Conservation (phyloP, 2,113 vertebrate genomes). For the Limanda limanda region DNA sequence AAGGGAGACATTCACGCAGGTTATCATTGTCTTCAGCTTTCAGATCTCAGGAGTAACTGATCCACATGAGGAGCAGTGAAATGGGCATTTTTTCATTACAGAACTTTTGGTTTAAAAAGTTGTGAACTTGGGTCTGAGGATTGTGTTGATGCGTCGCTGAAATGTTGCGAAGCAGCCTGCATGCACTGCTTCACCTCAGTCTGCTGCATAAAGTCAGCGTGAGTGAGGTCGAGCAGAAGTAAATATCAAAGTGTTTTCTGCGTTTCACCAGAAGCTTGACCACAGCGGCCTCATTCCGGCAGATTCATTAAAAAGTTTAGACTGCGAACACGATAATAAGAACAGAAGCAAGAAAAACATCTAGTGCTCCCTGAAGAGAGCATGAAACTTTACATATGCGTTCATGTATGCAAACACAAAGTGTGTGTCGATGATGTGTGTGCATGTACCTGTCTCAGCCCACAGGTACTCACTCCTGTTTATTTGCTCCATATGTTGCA, state of each 20-base stretch:
- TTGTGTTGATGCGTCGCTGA: not conserved
- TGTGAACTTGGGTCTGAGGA: too few species aligned
- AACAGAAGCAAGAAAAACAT: not conserved
- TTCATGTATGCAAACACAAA: not conserved
- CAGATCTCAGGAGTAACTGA: too few species aligned
- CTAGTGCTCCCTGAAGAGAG: not conserved
- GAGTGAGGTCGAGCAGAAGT: not conserved
- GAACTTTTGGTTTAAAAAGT: too few species aligned
- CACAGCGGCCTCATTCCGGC: not conserved
- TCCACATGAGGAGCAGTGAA: too few species aligned
- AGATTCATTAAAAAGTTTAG: not conserved
- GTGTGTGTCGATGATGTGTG: not conserved
- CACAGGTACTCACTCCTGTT: slow-evolving; percentile 19
- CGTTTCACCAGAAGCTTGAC: too few species aligned
- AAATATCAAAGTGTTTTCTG: too few species aligned
- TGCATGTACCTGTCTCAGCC: not conserved
- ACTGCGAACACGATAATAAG: not conserved
- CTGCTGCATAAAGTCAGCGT: not conserved
- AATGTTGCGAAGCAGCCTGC: too few species aligned
- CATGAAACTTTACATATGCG: not conserved
- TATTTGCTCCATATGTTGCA: slow-evolving; percentile 47
- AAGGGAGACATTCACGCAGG: too few species aligned
- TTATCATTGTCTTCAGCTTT: too few species aligned
- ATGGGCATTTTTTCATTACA: too few species aligned
- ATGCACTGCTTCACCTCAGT: not conserved